Percentiles rank a stretch among this genome's conserved stretches.
Conservation (phyloP, 2,888 invertebrate species). For the Rhaphigaster nebulosa region DNA sequence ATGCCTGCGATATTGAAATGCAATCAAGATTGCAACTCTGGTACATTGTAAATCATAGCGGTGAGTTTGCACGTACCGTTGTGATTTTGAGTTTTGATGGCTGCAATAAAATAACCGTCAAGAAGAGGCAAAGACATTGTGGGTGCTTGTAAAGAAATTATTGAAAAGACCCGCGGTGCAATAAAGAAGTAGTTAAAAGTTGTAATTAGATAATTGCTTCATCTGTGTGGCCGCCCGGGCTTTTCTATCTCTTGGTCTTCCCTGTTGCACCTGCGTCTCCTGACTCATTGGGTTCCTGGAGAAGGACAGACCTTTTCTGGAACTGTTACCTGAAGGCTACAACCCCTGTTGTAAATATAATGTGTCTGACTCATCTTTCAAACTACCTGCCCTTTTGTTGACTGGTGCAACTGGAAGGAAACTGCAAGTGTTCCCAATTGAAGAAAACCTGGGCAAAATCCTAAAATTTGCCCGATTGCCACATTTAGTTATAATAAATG, state of each 20-base stretch:
- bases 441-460: too few species aligned
- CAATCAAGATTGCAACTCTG: constrained; percentile 10
- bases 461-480: too few species aligned
- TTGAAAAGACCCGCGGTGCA: neutral
- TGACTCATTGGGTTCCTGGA: constrained; percentile 13
- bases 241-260: neutral
- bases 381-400: constrained; percentile 29
- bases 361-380: neutral
- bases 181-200: constrained; percentile 25
- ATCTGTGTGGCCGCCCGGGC: neutral
- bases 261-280: neutral
- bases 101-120: neutral
- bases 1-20: constrained; percentile 19
- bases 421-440: too few species aligned
- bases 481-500: too few species aligned
- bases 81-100: neutral
- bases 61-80: neutral
- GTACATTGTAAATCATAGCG: neutral
- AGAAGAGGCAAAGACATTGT: neutral
- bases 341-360: constrained; percentile 36
- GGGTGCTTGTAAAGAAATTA: neutral
- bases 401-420: neutral
- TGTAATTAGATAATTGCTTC: constrained; percentile 24
- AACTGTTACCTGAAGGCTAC: neutral
- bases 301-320: constrained; percentile 8